Percentiles rank a stretch among this genome's conserved stretches.
These are phyloP conservation scores for Chymomyza procnemis DNA, from an alignment of 2,888 invertebrate species.

Conservation along the genomic window DNA sequence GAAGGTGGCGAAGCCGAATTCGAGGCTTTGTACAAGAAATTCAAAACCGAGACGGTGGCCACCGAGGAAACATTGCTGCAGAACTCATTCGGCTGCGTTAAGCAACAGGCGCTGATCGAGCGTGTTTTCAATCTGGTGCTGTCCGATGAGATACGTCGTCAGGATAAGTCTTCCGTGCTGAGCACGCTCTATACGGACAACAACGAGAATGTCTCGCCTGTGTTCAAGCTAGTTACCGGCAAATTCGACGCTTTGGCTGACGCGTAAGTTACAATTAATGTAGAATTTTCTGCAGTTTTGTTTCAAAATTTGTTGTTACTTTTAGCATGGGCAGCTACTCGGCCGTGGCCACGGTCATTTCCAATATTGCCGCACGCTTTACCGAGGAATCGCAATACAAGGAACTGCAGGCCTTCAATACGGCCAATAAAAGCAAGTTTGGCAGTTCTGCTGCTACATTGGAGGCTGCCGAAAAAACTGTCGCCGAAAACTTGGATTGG, in stretches of 20 bases:
- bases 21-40: conserved; percentile 83
- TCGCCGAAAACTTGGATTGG: conserved; percentile 75
- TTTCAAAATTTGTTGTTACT: not conserved
- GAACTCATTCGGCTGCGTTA: conserved; percentile 84
- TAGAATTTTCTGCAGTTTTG: not conserved
- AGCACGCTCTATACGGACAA: conserved; percentile 80
- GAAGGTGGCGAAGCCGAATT: conserved; percentile 83
- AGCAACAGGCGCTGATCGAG: conserved; percentile 80
- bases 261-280: conserved; percentile 63
- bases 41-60: conserved; percentile 81
- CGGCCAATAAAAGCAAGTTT: conserved; percentile 57
- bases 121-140: conserved; percentile 79
- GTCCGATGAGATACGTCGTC: conserved; percentile 75
- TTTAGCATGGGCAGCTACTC: conserved; percentile 72
- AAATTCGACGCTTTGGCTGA: conserved; percentile 50
- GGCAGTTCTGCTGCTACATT: conserved; percentile 63
- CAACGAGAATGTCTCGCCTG: conserved; percentile 80
- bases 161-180: conserved; percentile 75
- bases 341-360: conserved; percentile 71
- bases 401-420: conserved; percentile 61
- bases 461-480: conserved; percentile 60
- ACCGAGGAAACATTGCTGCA: conserved; percentile 85
- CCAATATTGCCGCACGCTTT: conserved; percentile 73
- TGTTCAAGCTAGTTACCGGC: conserved; percentile 79
- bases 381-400: conserved; percentile 66